Evolutionary conservation across 2,888 invertebrate species (phyloP).

Genomic region (Ophion ventricosus): DNA sequence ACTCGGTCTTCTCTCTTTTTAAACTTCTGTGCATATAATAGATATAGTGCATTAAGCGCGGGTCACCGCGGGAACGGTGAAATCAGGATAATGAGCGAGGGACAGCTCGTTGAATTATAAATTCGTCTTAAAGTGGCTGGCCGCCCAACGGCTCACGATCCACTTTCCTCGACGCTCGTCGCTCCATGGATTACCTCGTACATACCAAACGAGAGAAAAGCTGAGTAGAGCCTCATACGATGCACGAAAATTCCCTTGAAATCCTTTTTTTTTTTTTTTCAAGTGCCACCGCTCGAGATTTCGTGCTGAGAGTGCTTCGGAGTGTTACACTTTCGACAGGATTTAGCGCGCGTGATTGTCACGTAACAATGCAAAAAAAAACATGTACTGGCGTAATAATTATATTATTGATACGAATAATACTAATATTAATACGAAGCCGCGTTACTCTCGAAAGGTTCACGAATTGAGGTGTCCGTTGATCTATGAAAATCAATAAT

Average conservation of each 20-base stretch:
- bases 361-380: background rate
- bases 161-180: slow-evolving; percentile 28
- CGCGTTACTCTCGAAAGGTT: background rate
- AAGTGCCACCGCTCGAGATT: slow-evolving; percentile 7
- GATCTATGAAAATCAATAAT: background rate
- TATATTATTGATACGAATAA: background rate
- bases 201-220: background rate
- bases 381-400: background rate
- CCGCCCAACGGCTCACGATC: slow-evolving; percentile 63
- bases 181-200: slow-evolving; percentile 5
- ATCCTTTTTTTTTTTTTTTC: slow-evolving; percentile 41
- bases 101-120: slow-evolving; percentile 70
- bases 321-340: background rate
- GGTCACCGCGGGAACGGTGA: slow-evolving; percentile 60
- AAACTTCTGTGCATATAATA: background rate
- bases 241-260: slow-evolving; percentile 42
- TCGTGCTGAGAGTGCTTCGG: background rate
- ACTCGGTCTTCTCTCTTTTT: background rate
- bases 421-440: background rate
- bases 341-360: background rate
- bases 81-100: slow-evolving; percentile 73
- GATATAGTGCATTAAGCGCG: slow-evolving; percentile 1
- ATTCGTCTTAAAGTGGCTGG: slow-evolving; percentile 72
- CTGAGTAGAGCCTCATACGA: background rate
- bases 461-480: background rate